Evolutionary conservation across 30 jellyfish, hydroid and myxozoan genomes (phyloP).

Genomic region (Turritopsis rubra): DNA sequence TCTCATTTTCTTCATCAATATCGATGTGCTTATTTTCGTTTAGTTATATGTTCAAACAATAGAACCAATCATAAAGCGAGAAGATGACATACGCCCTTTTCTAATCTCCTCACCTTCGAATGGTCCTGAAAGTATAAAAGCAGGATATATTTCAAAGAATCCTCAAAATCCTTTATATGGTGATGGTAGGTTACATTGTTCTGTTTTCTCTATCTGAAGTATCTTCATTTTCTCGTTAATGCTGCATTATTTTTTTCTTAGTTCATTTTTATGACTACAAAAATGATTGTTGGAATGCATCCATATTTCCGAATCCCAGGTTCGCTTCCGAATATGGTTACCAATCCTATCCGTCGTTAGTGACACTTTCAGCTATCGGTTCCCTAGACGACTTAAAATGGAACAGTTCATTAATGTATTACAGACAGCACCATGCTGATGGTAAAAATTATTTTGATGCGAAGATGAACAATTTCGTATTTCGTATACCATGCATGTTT

Average conservation of each 20-base stretch:
- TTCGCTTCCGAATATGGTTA: constrained; percentile 90
- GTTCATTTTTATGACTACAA: constrained; percentile 69
- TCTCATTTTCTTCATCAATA: background rate
- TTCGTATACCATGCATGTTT: too few relatives aligned
- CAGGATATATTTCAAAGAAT: constrained; percentile 58
- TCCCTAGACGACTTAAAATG: constrained; percentile 39
- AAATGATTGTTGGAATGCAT: constrained; percentile 59
- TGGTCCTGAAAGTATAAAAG: constrained; percentile 48
- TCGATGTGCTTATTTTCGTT: background rate
- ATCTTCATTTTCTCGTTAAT: background rate
- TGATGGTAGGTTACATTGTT: constrained; percentile 34
- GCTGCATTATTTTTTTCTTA: background rate
- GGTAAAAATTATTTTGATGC: constrained; percentile 31
- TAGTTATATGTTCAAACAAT: constrained; percentile 52
- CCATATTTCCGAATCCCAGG: constrained; percentile 71
- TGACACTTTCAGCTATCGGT: constrained; percentile 34
- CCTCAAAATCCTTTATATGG: constrained; percentile 75
- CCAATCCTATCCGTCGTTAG: constrained; percentile 74
- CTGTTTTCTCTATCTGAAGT: background rate
- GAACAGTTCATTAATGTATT: constrained; percentile 67
- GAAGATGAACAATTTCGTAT: too few relatives aligned
- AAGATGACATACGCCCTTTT: constrained; percentile 69
- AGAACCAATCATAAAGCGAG: constrained; percentile 33
- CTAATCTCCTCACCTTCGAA: constrained; percentile 89
- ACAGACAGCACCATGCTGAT: constrained; percentile 80